These are phyloP conservation scores for Bufotes viridis DNA, from an alignment of 2,797 vertebrate genomes.

Conservation along the genomic window DNA sequence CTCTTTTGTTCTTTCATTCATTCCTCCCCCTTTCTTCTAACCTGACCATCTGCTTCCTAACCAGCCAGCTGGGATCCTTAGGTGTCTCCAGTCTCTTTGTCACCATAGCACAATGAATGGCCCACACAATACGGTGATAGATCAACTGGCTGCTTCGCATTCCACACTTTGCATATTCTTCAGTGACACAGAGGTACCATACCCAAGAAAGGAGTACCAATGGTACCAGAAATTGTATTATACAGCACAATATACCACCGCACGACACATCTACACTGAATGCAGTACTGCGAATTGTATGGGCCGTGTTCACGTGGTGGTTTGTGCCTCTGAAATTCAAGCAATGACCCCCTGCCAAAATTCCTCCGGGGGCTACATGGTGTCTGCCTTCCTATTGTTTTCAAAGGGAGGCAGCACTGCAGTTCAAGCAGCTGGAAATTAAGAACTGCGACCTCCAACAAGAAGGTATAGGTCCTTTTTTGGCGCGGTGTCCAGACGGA, in stretches of 20 bases:
- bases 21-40: conserved; percentile 41
- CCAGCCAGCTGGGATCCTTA: conserved; percentile 51
- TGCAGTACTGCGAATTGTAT: not conserved
- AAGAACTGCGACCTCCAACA: too few species aligned
- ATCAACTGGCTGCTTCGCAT: conserved; percentile 31
- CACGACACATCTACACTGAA: not conserved
- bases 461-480: too few species aligned
- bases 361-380: too few species aligned
- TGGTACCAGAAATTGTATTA: not conserved
- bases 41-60: conserved; percentile 57
- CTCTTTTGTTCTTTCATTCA: conserved; percentile 32
- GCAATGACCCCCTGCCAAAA: too few species aligned
- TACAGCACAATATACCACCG: not conserved
- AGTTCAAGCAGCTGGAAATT: too few species aligned
- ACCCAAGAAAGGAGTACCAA: not conserved
- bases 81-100: conserved; percentile 56
- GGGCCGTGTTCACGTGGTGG: too few species aligned
- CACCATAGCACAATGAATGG: conserved; percentile 32
- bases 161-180: conserved; percentile 1
- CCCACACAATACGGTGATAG: conserved; percentile 36
- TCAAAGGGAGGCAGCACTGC: too few species aligned
- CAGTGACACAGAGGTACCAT: not conserved
- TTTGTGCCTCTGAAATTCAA: too few species aligned
- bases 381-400: too few species aligned
- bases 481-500: too few species aligned